phyloP scores from a whole-genome alignment of 2,797 vertebrate species.

The Brotula barbata region DNA sequence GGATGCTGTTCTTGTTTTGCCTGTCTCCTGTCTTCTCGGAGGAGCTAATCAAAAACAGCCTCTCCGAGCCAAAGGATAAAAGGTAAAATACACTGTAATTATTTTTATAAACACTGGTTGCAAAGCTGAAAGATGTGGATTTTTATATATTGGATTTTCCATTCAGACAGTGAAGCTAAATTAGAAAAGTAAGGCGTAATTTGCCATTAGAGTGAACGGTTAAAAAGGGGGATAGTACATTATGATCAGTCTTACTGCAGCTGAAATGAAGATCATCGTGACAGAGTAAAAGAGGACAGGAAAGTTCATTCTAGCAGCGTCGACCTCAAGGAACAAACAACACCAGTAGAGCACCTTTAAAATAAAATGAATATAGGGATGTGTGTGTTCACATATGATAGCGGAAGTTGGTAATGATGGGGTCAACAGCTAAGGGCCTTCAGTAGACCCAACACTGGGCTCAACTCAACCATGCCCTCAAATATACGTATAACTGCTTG shows the following conservation, averaged over 20 bases:
- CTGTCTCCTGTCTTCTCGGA: slow-evolving; percentile 44
- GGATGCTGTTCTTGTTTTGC: slow-evolving; percentile 45
- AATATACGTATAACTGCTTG: not conserved
- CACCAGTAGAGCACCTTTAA: slow-evolving; percentile 62
- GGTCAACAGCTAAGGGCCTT: slow-evolving; percentile 18
- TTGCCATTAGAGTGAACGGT: slow-evolving; percentile 24
- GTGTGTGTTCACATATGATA: slow-evolving; percentile 21
- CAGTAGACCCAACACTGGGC: not conserved
- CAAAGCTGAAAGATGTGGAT: slow-evolving; percentile 27
- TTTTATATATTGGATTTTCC: slow-evolving; percentile 59
- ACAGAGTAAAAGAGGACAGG: slow-evolving; percentile 5
- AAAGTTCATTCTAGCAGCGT: no score
- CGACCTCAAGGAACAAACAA: slow-evolving; percentile 61
- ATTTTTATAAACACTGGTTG: slow-evolving; percentile 53
- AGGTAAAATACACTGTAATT: slow-evolving; percentile 50
- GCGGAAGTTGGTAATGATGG: slow-evolving; percentile 9
- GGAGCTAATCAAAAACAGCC: slow-evolving; percentile 27
- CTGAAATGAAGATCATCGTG: slow-evolving; percentile 38
- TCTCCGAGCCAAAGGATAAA: slow-evolving; percentile 32
- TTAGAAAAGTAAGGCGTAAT: slow-evolving; percentile 21
- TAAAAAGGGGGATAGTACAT: slow-evolving; percentile 30
- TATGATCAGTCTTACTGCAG: slow-evolving; percentile 23
- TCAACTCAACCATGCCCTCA: slow-evolving; percentile 4
- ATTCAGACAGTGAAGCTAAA: slow-evolving; percentile 25
- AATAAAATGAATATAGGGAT: slow-evolving; percentile 3